phyloP scores from a whole-genome alignment of 2,113 vertebrate genomes.

The Leptocoma aspasia region DNA sequence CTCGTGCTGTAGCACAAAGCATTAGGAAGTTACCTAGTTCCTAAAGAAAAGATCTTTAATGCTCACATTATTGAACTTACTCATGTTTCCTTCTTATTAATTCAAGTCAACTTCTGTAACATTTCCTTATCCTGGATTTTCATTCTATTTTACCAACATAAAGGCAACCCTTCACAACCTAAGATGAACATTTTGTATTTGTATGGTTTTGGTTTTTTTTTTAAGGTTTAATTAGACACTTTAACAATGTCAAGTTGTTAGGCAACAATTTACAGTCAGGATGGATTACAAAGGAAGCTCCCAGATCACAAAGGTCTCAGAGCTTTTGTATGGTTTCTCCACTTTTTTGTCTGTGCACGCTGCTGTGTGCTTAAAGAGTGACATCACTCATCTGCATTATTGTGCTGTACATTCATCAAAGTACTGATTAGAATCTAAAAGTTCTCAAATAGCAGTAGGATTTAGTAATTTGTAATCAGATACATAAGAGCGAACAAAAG shows the following conservation, averaged over 20 bases:
- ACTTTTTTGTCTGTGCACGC: background rate
- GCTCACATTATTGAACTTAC: background rate
- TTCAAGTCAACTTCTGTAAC: background rate
- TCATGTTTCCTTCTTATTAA: background rate
- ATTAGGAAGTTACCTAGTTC: background rate
- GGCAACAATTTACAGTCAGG: background rate
- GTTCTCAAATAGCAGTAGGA: slow-evolving; percentile 63
- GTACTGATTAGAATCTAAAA: slow-evolving; percentile 66
- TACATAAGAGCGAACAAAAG: slow-evolving; percentile 49
- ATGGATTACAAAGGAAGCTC: background rate
- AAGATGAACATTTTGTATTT: background rate
- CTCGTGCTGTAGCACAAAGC: background rate
- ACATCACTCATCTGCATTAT: slow-evolving; percentile 66
- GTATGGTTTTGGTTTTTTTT: background rate
- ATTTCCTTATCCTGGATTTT: background rate
- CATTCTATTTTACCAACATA: background rate
- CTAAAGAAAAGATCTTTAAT: background rate
- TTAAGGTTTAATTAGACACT: background rate
- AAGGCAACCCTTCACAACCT: background rate
- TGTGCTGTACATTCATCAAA: slow-evolving; percentile 51
- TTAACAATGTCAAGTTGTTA: background rate
- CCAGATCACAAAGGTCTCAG: background rate
- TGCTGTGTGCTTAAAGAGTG: slow-evolving; percentile 47
- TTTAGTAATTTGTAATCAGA: slow-evolving; percentile 67
- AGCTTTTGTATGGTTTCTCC: background rate